Base-by-base conservation (phyloP, 2,888 invertebrate genomes). In the Stenolophus ochropezus region DNA sequence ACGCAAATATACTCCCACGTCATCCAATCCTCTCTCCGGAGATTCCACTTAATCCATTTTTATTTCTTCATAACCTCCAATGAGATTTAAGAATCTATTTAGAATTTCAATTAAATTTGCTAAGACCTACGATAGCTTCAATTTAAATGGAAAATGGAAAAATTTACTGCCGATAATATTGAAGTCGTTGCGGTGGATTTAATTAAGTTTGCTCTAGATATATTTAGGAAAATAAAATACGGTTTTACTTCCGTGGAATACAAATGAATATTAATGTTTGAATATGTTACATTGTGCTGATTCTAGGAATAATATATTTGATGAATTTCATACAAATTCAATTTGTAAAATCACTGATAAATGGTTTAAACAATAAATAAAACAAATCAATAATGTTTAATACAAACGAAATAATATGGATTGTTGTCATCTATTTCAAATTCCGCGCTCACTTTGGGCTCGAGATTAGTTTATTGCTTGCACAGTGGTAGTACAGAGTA, bases 111-210 rank as follows among this genome's bases (percentile, higher is more conserved):
- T 61, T 61, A 61, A 25, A 25, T 21, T 61, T 23, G 21, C 61
- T 61, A 25, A 61, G 61, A 61, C 23, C 25, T 61, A 14, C 25
- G 61, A 25, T 61, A 14, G 23, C 61, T 61, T 61, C 25, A 61
- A 61, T 25, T 61, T 61, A 61, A 61, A 61, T 23, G 11, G 61
- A 61, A 56, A 61, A 61, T 61, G 25, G 25, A 61, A 61, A 25
- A 61, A 61, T 61, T 61, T 61, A 61, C 61, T 61, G 23, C 25
- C 25, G n/a, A 61, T 61, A 61, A 61, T 61, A 61, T 61, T 61
- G 61, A 61, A 61, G 61, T 61, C 61, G 61, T 61, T 23, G 61
- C 23, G 23, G 25, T 23, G 61, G 20, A 14, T 61, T 61, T 61
- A 21, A 61, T 61, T 61, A 61, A 25, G 61, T 61, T 58, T 61